Evolutionary conservation across 2,113 vertebrate species (phyloP).

Genomic region (Oreochromis tanganicae): DNA sequence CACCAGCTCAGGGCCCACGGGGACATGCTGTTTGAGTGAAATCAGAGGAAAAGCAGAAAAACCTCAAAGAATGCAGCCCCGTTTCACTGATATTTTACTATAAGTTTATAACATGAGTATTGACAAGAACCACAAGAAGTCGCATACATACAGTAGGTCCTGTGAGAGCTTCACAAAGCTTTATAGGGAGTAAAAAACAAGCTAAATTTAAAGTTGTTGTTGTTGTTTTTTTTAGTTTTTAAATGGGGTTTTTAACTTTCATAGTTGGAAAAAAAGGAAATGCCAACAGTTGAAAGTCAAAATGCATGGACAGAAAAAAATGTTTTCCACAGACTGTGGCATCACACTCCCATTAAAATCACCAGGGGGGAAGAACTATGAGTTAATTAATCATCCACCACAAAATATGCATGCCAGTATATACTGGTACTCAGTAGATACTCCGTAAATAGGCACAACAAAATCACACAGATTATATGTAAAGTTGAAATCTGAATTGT

Average conservation of each 20-base stretch:
- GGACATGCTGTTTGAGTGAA: constrained; percentile 43
- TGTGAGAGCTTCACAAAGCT: constrained; percentile 25
- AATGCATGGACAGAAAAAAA: constrained; percentile 16
- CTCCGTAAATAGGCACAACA: not conserved
- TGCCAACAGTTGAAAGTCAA: constrained; percentile 18
- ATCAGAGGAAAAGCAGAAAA: constrained; percentile 44
- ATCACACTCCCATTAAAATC: not conserved
- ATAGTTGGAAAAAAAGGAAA: constrained; percentile 22
- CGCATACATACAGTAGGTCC: not conserved
- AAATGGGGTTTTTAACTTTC: constrained; percentile 3
- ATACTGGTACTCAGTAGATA: not conserved
- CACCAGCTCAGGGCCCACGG: constrained; percentile 35
- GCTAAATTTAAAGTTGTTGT: not conserved
- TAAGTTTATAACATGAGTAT: not conserved
- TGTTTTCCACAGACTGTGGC: not conserved
- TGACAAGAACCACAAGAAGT: constrained; percentile 36
- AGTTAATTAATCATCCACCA: constrained; percentile 46
- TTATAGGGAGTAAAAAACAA: constrained; percentile 27
- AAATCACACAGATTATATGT: not conserved
- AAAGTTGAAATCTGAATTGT: not conserved
- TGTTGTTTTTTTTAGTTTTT: not conserved
- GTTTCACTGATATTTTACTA: constrained; percentile 25
- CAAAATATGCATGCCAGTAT: constrained; percentile 17
- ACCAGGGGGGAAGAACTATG: constrained; percentile 24
- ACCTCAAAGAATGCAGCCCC: constrained; percentile 20